These are phyloP conservation scores for Drosophila littoralis DNA, from an alignment of 1,140 invertebrate genomes.

Conservation along the genomic window DNA sequence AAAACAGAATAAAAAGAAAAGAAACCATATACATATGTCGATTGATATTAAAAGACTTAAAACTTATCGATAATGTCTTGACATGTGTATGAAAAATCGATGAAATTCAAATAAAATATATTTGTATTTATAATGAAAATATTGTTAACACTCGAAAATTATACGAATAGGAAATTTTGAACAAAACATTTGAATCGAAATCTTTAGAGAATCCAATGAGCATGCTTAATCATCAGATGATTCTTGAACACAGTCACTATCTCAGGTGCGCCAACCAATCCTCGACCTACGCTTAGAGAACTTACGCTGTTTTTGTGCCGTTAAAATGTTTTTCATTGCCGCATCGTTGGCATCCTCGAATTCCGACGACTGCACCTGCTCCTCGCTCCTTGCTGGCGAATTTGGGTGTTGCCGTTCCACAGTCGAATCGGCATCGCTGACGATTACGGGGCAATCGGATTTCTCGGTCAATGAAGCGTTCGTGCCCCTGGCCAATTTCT, in stretches of 20 bases:
- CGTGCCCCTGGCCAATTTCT: background rate
- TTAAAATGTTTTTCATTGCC: conserved; percentile 4
- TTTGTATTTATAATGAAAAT: background rate
- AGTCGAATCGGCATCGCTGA: background rate
- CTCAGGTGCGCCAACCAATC: conserved; percentile 17
- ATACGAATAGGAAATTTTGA: background rate
- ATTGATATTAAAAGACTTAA: background rate
- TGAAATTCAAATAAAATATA: background rate
- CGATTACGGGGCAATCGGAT: background rate
- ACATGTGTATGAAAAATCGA: background rate
- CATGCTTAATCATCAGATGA: background rate
- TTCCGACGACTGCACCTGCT: background rate
- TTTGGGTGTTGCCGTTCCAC: background rate
- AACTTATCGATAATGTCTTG: background rate
- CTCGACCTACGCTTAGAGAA: conserved; percentile 19
- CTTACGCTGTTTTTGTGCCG: conserved; percentile 34
- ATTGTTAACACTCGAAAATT: too few relatives aligned
- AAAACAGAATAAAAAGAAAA: background rate
- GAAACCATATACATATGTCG: background rate
- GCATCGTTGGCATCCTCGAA: conserved; percentile 11
- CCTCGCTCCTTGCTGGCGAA: background rate
- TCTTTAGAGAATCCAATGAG: background rate
- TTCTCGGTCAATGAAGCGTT: background rate
- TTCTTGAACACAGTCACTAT: too few relatives aligned
- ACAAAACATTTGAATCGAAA: background rate